These are phyloP conservation scores for Tenebrosternarchus preto DNA, from an alignment of 2,113 vertebrate genomes.

Conservation along the genomic window DNA sequence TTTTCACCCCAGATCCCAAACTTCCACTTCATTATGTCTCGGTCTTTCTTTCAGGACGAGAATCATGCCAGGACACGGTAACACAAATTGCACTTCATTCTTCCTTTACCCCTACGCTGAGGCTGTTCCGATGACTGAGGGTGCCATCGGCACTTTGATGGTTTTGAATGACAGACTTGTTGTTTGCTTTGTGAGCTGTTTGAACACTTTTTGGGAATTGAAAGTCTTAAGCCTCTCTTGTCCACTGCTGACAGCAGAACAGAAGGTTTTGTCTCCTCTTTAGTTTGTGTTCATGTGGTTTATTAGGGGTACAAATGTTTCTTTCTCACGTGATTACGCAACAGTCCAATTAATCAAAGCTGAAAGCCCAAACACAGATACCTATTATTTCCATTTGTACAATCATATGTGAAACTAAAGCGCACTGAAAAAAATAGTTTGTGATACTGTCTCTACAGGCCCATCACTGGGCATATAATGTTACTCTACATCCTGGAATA, in stretches of 20 bases:
- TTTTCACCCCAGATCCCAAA: conserved; percentile 43
- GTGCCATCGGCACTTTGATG: conserved; percentile 41
- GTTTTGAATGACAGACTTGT: conserved; percentile 46
- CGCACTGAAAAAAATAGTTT: background rate
- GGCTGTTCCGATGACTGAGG: conserved; percentile 4
- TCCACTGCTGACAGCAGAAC: conserved; percentile 12
- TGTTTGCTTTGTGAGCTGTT: conserved; percentile 57
- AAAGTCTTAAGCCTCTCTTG: conserved; percentile 14
- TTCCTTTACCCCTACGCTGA: conserved; percentile 46
- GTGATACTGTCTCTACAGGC: background rate
- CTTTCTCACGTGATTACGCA: conserved; percentile 8
- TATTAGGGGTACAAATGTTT: background rate
- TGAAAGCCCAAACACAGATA: background rate
- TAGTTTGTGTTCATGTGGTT: conserved; percentile 4
- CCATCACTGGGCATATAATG: too few species aligned
- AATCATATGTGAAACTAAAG: background rate
- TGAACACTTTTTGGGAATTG: conserved; percentile 26
- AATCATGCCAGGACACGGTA: conserved; percentile 57
- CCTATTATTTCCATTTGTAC: background rate
- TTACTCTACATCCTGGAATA: background rate
- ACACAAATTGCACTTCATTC: conserved; percentile 46
- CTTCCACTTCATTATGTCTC: conserved; percentile 28
- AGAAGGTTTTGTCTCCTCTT: background rate
- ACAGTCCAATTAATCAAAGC: conserved; percentile 6
- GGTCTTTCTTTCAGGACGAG: conserved; percentile 39